Evolutionary conservation across 2,888 invertebrate genomes (phyloP), one percentile per base, ranked within the genome.

Genomic region (Dryobotodes eremita): DNA sequence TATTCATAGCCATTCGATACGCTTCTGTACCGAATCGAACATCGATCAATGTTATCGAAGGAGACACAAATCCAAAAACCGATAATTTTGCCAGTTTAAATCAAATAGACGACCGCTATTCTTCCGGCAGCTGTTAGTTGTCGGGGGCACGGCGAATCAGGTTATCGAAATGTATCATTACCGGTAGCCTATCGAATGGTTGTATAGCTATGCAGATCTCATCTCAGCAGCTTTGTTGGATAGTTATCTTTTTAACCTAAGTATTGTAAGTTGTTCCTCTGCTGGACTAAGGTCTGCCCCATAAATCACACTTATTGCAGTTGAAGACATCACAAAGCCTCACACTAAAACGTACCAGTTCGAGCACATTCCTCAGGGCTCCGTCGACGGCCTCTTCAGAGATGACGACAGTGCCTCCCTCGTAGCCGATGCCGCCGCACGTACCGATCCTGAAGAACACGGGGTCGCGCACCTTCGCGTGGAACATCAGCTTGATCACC

Each of bases 401-500:
- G 84, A 99, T 98, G 82, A 99, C 98, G 64, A 99, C 99, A 53
- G 99, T 99, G 20, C 99, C 99, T 7, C 98, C 98, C 92, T 99
- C 99, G 71, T 99, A 97, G 81, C 99, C 99, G 86, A 99, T 97
- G 61, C 99, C 99, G 17, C 99, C 99, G 91, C 99, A 99, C 0
- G 99, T 99, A 74, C 98, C 98, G 91, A 99, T 98, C 86, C 99
- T 97, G 96, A 99, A 98, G 97, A 99, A 99, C 77, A 99, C 97
- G 0, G 99, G 99, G 94, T 99, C 99, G 83, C 95, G 94, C 36
- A 96, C 95, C 93, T 98, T 98, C 62, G 99, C 99, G 94, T 99
- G 99, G 95, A 98, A 98, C 98, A 99, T 98, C 90, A 99, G 97
- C 96, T 99, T 99, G 93, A 99, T 99, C 84, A 99, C 97, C 97